A percentile compares a stretch with the other conserved stretches of the same genome.
phyloP scores from a whole-genome alignment of 2,888 invertebrate genomes.

The Epinotia brunnichana region DNA sequence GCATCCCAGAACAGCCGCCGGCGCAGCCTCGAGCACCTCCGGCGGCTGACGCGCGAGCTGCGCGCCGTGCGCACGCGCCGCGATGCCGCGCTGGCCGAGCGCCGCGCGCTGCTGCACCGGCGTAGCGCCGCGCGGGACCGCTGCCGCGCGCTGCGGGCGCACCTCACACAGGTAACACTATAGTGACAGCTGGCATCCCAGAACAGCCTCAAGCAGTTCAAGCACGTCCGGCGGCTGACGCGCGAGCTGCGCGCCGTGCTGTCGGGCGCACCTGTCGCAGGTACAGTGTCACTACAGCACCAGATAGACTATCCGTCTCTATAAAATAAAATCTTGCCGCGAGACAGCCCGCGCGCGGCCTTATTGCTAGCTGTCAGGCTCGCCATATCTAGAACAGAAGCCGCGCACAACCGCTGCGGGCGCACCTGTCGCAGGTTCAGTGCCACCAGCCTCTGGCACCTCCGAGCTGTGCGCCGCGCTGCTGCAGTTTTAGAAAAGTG shows the following conservation, averaged over 20 bases:
- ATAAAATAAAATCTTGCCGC: no score
- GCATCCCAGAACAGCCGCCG: constrained; percentile 78
- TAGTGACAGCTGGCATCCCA: no score
- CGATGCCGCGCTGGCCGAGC: constrained; percentile 64
- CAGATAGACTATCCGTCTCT: no score
- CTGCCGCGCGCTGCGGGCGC: constrained; percentile 58
- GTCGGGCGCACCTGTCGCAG: constrained; percentile 51
- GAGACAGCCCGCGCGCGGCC: no score
- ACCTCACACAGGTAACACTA: constrained; percentile 60
- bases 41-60: constrained; percentile 70
- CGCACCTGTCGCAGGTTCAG: no score
- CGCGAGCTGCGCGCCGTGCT: constrained; percentile 71
- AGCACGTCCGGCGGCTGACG: constrained; percentile 70
- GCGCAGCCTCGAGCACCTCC: constrained; percentile 72
- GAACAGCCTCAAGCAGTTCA: constrained; percentile 46
- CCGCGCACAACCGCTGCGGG: no score
- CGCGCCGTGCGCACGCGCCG: constrained; percentile 69
- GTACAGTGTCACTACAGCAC: no score
- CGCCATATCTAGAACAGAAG: no score
- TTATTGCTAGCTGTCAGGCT: no score
- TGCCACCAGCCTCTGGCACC: no score
- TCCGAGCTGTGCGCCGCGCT: no score
- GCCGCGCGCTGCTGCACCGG: constrained; percentile 57
- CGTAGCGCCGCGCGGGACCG: constrained; percentile 57
- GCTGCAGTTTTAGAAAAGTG: no score